A percentile compares a stretch with the other conserved stretches of the same genome.
Conservation (phyloP, 2,113 vertebrate species). For the Passer domesticus region DNA sequence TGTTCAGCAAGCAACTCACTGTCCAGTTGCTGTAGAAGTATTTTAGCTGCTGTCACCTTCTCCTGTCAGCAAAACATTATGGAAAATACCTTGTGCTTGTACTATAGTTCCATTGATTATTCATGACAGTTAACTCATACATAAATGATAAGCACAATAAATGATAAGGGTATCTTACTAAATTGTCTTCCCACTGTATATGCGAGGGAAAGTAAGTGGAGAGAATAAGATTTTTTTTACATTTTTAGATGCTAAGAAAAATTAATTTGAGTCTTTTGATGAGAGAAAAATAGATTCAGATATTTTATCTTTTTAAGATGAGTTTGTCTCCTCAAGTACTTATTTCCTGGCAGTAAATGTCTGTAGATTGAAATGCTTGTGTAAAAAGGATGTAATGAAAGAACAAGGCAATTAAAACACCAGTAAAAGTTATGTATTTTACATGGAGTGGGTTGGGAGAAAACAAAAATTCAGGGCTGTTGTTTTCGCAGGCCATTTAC, state of each 20-base stretch:
- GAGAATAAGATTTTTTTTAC: background rate
- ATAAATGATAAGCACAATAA: background rate
- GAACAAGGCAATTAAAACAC: background rate
- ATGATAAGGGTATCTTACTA: background rate
- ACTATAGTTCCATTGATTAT: background rate
- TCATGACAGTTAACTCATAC: background rate
- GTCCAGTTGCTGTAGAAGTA: background rate
- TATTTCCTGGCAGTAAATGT: background rate
- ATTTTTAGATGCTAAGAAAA: background rate
- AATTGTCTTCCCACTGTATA: background rate
- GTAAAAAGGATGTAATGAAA: background rate
- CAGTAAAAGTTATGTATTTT: background rate
- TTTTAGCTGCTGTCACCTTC: background rate
- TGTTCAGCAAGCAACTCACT: background rate
- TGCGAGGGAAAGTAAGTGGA: background rate
- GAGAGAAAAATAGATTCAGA: background rate
- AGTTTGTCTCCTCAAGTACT: background rate
- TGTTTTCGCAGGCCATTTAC: constrained; percentile 6
- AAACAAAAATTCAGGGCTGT: background rate
- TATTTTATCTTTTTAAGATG: background rate
- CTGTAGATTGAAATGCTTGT: background rate
- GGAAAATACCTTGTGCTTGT: background rate
- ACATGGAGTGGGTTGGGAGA: background rate
- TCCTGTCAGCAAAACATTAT: background rate
- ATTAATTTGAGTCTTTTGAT: background rate